Percentiles rank a stretch among this genome's conserved stretches.
Evolutionary conservation across 2,888 invertebrate genomes (phyloP).

Genomic region (Stomorhina lunata): DNA sequence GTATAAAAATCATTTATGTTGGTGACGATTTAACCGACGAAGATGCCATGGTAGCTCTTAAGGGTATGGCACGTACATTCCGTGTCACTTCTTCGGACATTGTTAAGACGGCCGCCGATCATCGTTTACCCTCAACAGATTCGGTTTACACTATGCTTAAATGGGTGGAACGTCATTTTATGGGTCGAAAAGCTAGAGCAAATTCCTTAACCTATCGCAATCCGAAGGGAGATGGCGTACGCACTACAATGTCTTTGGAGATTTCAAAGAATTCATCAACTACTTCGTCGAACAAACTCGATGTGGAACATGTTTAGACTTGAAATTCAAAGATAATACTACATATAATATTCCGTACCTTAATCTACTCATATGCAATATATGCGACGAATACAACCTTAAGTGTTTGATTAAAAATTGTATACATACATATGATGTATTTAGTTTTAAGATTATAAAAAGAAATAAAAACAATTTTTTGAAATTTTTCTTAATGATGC

Average conservation of each 20-base stretch:
- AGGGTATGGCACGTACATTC: conserved; percentile 96
- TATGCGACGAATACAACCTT: background rate
- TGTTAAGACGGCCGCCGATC: conserved; percentile 91
- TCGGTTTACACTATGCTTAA: conserved; percentile 93
- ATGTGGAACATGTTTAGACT: conserved; percentile 73
- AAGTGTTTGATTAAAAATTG: background rate
- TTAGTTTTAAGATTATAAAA: background rate
- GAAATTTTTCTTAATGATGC: background rate
- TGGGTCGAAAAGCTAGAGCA: conserved; percentile 87
- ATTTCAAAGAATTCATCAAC: conserved; percentile 77
- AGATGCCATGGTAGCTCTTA: conserved; percentile 93
- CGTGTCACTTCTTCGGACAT: conserved; percentile 92
- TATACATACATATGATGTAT: background rate
- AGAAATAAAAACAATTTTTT: background rate
- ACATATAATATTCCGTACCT: conserved; percentile 63
- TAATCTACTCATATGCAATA: conserved; percentile 19
- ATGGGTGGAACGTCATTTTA: conserved; percentile 93
- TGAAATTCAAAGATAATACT: conserved; percentile 4
- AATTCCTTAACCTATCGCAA: conserved; percentile 85
- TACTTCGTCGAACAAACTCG: conserved; percentile 75
- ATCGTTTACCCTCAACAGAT: conserved; percentile 92
- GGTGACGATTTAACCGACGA: conserved; percentile 95
- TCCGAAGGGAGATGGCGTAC: conserved; percentile 86
- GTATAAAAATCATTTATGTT: conserved; percentile 93
- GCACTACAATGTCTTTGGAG: conserved; percentile 88